Evolutionary conservation across 1,140 invertebrate genomes (phyloP).

Genomic region (Drosophila tani): DNA sequence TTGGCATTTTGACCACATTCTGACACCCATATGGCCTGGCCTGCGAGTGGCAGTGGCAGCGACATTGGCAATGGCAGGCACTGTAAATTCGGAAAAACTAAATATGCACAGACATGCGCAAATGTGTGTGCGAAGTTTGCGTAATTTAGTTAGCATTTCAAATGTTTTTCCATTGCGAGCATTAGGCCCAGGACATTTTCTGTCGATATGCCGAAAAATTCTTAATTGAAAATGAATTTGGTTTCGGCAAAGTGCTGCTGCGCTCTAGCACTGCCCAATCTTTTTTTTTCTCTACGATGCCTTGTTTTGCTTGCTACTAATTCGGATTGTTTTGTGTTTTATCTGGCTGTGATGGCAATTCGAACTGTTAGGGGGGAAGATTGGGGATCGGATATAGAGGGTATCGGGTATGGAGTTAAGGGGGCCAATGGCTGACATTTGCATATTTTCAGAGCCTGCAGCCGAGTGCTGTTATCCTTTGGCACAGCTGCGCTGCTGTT

Average conservation of each 20-base stretch:
- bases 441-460: slow-evolving; percentile 72
- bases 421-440: slow-evolving; percentile 50
- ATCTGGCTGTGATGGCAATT: slow-evolving; percentile 71
- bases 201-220: slow-evolving; percentile 80
- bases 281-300: slow-evolving; percentile 3
- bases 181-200: slow-evolving; percentile 53
- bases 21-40: slow-evolving; percentile 71
- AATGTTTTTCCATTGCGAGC: slow-evolving; percentile 58
- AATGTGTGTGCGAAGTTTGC: slow-evolving; percentile 45
- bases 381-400: too few relatives aligned
- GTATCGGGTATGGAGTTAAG: not conserved
- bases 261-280: slow-evolving; percentile 17
- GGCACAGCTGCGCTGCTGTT: slow-evolving; percentile 74
- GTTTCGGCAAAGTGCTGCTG: slow-evolving; percentile 56
- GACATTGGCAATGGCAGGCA: slow-evolving; percentile 48
- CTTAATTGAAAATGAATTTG: slow-evolving; percentile 83
- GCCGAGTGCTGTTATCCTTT: slow-evolving; percentile 67
- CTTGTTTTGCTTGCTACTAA: slow-evolving; percentile 67
- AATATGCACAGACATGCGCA: slow-evolving; percentile 43
- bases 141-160: slow-evolving; percentile 80
- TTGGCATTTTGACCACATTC: slow-evolving; percentile 84
- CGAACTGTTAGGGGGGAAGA: slow-evolving; percentile 7
- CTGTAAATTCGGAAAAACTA: slow-evolving; percentile 77
- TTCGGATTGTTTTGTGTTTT: slow-evolving; percentile 78
- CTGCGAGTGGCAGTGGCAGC: slow-evolving; percentile 46